Conservation (phyloP, 2,888 invertebrate genomes). For the Cryptus viduatorius region DNA sequence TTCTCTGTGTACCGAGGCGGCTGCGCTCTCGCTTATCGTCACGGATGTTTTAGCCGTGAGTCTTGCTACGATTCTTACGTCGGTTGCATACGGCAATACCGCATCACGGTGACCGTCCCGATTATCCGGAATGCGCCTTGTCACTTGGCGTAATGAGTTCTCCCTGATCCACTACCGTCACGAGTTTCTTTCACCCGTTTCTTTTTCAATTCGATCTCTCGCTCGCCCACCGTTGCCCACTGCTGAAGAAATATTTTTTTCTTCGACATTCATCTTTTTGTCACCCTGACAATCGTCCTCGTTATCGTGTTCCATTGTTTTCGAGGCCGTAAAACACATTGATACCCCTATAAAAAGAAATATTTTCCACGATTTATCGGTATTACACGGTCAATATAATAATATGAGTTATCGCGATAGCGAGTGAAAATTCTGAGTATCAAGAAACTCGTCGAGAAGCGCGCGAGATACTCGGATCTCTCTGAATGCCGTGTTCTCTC, state of each 20-base stretch:
- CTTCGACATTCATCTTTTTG: not conserved
- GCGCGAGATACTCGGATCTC: conserved; percentile 42
- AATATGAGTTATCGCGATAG: no score
- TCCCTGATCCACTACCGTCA: conserved; percentile 38
- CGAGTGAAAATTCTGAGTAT: conserved; percentile 32
- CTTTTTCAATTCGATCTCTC: conserved; percentile 20
- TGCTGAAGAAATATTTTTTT: not conserved
- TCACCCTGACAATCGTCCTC: no score
- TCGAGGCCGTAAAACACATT: not conserved
- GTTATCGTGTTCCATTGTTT: conserved; percentile 12
- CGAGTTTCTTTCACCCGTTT: not conserved
- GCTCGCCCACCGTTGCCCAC: not conserved
- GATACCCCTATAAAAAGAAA: not conserved
- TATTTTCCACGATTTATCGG: not conserved
- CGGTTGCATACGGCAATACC: conserved; percentile 14
- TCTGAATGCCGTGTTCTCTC: conserved; percentile 41
- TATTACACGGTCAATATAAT: not conserved
- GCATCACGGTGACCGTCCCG: conserved; percentile 66
- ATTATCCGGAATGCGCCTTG: conserved; percentile 76
- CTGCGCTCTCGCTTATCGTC: conserved; percentile 51
- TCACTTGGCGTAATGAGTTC: conserved; percentile 77
- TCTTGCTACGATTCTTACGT: conserved; percentile 40
- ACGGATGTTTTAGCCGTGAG: conserved; percentile 38
- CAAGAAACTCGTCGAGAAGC: conserved; percentile 34
- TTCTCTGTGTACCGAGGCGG: not conserved